These are phyloP conservation scores for Sus cebifrons DNA, from an alignment of 2,797 vertebrate genomes.

Conservation along the genomic window DNA sequence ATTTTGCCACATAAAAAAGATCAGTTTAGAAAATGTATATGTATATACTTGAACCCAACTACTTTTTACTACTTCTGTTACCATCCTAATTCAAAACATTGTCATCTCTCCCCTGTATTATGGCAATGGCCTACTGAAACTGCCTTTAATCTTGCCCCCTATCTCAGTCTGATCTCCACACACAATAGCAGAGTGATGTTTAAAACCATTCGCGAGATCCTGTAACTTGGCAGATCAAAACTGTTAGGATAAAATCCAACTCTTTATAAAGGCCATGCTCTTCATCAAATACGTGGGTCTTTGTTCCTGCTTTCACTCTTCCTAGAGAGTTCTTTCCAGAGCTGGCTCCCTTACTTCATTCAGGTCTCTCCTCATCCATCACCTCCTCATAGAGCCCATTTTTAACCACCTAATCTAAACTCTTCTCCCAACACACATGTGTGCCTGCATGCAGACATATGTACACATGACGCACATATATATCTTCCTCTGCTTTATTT, in stretches of 20 bases:
- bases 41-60: neutral
- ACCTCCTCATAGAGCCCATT: neutral
- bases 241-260: neutral
- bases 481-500: neutral
- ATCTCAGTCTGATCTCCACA: neutral
- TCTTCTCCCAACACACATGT: neutral
- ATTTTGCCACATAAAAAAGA: neutral
- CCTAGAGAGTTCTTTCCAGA: neutral
- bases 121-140: neutral
- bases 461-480: neutral
- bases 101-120: neutral
- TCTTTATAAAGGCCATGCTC: neutral
- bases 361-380: neutral
- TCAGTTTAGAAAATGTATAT: neutral
- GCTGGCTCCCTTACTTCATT: neutral
- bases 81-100: neutral
- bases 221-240: slow-evolving; percentile 24
- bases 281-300: neutral
- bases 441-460: accelerated
- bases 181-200: neutral
- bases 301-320: neutral
- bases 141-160: neutral
- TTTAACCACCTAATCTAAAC: neutral
- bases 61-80: neutral
- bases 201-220: neutral